Base-by-base conservation (phyloP, 2,113 vertebrate species). In the Petromus typicus region DNA sequence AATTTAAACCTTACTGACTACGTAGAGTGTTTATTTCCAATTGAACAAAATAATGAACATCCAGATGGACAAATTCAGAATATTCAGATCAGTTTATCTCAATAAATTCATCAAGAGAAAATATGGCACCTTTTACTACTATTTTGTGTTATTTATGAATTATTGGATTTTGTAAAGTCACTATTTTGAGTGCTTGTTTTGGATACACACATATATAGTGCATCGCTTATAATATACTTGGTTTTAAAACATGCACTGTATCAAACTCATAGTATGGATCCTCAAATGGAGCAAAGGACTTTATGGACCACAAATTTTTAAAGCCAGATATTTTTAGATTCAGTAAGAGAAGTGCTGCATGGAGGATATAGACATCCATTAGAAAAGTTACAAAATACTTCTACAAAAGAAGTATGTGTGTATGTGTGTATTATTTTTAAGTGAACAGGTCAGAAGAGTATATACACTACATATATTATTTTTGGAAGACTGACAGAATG, bases 1-100 rank as follows among this genome's bases (percentile, higher is more conserved):
- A 90, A 90, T 93, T 13, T 92, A 93, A 91, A 95, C 69, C n/a
- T 76, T 89, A 56, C n/a, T 90, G 84, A 96, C 81, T 86, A 90
- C n/a, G 1, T 14, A 86, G 37, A 11, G 6, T 71, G 30, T 59
- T 56, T 88, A 84, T 80, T n/a, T 80, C 20, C 51, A 67, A 64
- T 61, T 69, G 51, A 37, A 87, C 18, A 92, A 95, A 90, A 80
- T 7, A 93, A 92, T 51, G 14, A 20, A 66, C 48, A 91, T 18
- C 10, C 30, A 91, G 40, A 57, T 61, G 54, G 12, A 86, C 69
- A 94, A 86, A 92, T 51, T 92, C 37, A 45, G 18, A 37, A 96
- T 61, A 91, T 79, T 17, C 59, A 96, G 92, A 91, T 71, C 76
- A 80, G 45, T 69, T 81, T 84, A 76, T 27, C 11, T 95, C 64